These are phyloP conservation scores for Pomacea canaliculata DNA, from an alignment of 2,888 invertebrate genomes.

Conservation along the genomic window DNA sequence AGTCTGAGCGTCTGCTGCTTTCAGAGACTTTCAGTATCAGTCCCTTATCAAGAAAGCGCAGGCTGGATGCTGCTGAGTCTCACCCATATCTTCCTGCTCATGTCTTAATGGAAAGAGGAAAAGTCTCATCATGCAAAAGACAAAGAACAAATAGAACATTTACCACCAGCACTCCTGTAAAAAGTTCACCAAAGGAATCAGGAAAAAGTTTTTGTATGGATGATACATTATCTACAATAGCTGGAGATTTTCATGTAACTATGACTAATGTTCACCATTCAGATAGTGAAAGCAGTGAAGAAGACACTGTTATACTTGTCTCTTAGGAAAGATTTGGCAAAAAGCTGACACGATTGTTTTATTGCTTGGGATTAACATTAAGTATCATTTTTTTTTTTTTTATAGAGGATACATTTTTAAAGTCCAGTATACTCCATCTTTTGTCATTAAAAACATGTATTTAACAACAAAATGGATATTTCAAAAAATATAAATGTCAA, in stretches of 20 bases:
- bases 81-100: background rate
- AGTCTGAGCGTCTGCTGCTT: too few species aligned
- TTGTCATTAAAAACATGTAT: too few species aligned
- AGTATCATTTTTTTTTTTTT: too few species aligned
- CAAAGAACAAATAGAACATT: background rate
- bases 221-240: conserved; percentile 18
- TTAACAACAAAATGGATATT: too few species aligned
- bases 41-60: conserved; percentile 1
- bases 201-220: conserved; percentile 7
- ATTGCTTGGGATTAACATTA: too few species aligned
- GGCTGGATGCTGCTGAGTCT: background rate
- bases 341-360: too few species aligned
- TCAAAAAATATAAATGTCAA: too few species aligned
- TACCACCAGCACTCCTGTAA: conserved; percentile 13
- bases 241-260: conserved; percentile 8
- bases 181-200: background rate
- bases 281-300: background rate
- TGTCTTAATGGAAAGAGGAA: too few species aligned
- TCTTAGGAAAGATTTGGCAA: too few species aligned
- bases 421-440: too few species aligned
- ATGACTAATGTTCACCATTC: background rate
- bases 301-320: background rate
- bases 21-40: background rate
- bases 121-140: conserved; percentile 6
- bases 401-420: too few species aligned